Percentiles rank a stretch among this genome's conserved stretches.
Evolutionary conservation across 2,113 vertebrate genomes (phyloP).

Genomic region (Bubo scandiacus): DNA sequence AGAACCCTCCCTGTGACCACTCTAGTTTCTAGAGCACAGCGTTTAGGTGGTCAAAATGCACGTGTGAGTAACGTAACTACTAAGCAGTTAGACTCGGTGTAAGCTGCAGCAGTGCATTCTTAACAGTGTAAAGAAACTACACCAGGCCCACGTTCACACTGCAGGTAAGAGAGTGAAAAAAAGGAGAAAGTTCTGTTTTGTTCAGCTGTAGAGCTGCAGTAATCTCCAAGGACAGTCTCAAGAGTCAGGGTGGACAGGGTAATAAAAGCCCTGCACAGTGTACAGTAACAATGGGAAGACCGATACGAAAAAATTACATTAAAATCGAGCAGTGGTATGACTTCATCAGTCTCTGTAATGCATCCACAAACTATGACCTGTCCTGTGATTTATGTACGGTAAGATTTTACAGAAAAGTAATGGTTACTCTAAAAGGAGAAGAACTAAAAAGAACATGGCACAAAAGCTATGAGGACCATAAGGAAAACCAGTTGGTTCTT

Average conservation of each 20-base stretch:
- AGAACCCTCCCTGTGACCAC: neutral
- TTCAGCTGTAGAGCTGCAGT: neutral
- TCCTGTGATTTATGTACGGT: neutral
- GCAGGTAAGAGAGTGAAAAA: neutral
- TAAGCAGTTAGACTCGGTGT: no score
- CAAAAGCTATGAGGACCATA: neutral
- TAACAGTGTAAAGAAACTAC: neutral
- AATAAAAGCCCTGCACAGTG: neutral
- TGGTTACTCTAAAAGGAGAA: neutral
- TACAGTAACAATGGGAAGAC: neutral
- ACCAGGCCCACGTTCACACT: neutral
- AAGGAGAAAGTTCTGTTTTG: neutral
- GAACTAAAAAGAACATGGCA: neutral
- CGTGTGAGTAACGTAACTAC: neutral
- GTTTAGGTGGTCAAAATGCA: neutral
- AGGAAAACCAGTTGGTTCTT: neutral
- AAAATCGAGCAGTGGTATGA: neutral
- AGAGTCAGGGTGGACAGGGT: neutral
- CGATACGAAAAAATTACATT: neutral
- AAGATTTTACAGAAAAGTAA: neutral
- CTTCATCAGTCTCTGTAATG: neutral
- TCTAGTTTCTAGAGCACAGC: neutral
- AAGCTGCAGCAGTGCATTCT: neutral
- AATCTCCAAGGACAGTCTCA: neutral
- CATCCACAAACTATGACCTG: neutral